Evolutionary conservation across 1,140 invertebrate species (phyloP).

Genomic region (Drosophila subobscura): DNA sequence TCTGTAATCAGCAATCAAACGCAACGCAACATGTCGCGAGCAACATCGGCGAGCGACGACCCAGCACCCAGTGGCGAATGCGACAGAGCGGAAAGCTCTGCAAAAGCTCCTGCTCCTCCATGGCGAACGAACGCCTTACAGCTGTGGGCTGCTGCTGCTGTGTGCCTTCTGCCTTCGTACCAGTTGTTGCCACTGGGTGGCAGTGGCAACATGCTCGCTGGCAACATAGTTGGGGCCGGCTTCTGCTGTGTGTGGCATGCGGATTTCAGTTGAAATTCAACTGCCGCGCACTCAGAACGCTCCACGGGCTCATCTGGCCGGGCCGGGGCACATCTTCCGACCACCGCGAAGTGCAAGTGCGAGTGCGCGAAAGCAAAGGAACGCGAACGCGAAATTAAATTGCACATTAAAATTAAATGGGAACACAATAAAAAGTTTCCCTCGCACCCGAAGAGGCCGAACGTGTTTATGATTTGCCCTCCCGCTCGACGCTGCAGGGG

Average conservation of each 20-base stretch:
- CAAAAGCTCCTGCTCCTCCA: conserved; percentile 16
- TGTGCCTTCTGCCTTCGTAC: too few relatives aligned
- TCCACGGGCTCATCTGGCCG: conserved; percentile 31
- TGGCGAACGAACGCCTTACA: too few relatives aligned
- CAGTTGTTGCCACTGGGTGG: conserved; percentile 16
- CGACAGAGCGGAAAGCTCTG: conserved; percentile 17
- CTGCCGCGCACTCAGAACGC: conserved; percentile 69
- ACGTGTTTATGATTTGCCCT: conserved; percentile 25
- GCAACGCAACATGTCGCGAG: conserved; percentile 43
- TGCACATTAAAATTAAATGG: conserved; percentile 50
- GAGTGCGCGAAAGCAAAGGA: background rate
- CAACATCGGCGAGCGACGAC: conserved; percentile 21
- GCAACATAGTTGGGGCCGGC: conserved; percentile 64
- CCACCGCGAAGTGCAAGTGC: background rate
- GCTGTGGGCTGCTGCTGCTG: too few relatives aligned
- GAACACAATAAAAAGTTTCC: conserved; percentile 44
- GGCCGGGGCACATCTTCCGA: conserved; percentile 6
- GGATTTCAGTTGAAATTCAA: conserved; percentile 70
- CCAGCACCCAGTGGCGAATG: conserved; percentile 13
- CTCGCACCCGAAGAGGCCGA: background rate
- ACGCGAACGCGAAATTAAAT: conserved; percentile 5
- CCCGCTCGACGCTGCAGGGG: background rate
- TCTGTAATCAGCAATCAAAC: background rate
- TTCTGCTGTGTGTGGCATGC: conserved; percentile 56
- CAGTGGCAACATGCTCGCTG: conserved; percentile 30